phyloP scores from a whole-genome alignment of 2,797 vertebrate species.

The Glyptemys insculpta region DNA sequence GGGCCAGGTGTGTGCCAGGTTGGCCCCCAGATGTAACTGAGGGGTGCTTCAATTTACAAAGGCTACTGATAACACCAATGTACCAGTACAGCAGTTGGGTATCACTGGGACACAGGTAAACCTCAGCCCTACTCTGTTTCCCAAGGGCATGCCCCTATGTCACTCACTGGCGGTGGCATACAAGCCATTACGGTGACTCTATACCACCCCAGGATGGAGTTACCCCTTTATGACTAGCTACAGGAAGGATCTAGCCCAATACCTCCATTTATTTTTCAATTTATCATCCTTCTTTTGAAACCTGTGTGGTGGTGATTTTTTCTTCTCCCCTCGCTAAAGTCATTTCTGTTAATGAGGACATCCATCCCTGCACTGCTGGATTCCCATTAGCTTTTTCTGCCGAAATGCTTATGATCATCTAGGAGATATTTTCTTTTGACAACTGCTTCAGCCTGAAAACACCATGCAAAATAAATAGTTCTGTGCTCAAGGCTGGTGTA shows the following conservation, averaged over 20 bases:
- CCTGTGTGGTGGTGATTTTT: not conserved
- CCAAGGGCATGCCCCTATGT: not conserved
- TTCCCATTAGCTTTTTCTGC: not conserved
- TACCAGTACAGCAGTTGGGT: not conserved
- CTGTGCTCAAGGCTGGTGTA: not conserved
- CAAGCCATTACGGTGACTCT: not conserved
- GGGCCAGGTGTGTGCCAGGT: not conserved
- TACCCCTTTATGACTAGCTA: not conserved
- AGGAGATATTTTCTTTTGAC: not conserved
- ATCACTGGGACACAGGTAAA: not conserved
- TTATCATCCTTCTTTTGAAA: not conserved
- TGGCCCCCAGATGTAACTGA: not conserved
- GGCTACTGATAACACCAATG: not conserved
- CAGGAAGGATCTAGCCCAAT: not conserved
- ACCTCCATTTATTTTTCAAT: not conserved
- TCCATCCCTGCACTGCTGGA: not conserved
- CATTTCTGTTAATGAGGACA: not conserved
- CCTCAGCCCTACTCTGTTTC: not conserved
- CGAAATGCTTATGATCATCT: not conserved
- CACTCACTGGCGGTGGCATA: not conserved
- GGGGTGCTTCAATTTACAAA: not conserved
- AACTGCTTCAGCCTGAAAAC: not conserved
- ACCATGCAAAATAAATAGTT: not conserved
- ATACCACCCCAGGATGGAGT: not conserved
- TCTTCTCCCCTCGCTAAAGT: not conserved